Conservation (phyloP, 2,888 invertebrate genomes). For the Eurytoma californica region DNA sequence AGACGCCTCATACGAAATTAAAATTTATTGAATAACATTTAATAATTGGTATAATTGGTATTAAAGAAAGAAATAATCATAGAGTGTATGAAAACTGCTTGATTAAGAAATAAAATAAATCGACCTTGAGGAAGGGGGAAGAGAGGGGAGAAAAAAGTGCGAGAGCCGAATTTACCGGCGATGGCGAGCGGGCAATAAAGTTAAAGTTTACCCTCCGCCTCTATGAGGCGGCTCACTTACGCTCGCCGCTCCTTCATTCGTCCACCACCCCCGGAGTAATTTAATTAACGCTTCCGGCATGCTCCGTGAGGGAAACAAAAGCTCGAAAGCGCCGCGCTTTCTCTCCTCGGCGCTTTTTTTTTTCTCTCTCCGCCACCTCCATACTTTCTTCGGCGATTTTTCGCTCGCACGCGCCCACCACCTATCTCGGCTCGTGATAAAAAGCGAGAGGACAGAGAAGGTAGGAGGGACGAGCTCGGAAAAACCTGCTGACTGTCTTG, state of each 20-base stretch:
- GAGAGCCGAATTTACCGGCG: conserved; percentile 6
- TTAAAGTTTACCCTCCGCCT: conserved; percentile 42
- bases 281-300: conserved; percentile 55
- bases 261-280: conserved; percentile 45
- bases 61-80: neutral
- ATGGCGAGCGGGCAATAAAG: conserved; percentile 38
- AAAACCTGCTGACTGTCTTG: conserved; percentile 30
- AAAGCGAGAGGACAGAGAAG: neutral
- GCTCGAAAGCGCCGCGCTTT: conserved; percentile 28
- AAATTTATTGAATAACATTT: no score
- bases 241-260: neutral
- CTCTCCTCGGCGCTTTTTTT: neutral
- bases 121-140: neutral
- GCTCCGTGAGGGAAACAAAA: conserved; percentile 41
- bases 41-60: neutral
- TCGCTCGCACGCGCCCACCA: conserved; percentile 15
- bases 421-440: conserved; percentile 3
- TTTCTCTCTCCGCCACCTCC: neutral
- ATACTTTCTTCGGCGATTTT: conserved; percentile 29
- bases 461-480: neutral
- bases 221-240: conserved; percentile 37
- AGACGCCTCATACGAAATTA: no score
- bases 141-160: neutral
- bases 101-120: conserved; percentile 49
- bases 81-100: neutral